Evolutionary conservation across 2,113 vertebrate species (phyloP).

Genomic region (Muntiacus muntjak): DNA sequence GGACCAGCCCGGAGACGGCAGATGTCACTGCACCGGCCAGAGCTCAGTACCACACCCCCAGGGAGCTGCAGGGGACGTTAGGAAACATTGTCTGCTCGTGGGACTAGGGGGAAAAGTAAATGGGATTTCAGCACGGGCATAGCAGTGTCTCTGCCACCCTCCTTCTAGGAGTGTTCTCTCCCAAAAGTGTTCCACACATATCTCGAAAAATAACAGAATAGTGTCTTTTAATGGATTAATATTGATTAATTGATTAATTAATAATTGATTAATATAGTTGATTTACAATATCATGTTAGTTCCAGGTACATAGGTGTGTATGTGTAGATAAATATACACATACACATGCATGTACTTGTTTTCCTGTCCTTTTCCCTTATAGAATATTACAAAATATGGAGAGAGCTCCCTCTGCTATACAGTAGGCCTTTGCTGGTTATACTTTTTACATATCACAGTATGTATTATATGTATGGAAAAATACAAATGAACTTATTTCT

Average conservation of each 20-base stretch:
- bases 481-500: neutral
- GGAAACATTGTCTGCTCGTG: neutral
- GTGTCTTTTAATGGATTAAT: neutral
- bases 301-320: neutral
- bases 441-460: neutral
- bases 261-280: neutral
- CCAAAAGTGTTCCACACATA: neutral
- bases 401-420: neutral
- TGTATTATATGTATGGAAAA: neutral
- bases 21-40: rapidly evolving
- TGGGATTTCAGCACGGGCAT: neutral
- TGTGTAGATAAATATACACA: rapidly evolving
- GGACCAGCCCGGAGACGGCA: neutral
- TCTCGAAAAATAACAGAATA: neutral
- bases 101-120: neutral
- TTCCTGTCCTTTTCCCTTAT: neutral
- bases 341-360: neutral
- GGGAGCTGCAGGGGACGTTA: neutral
- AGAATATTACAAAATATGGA: neutral
- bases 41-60: neutral
- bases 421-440: neutral
- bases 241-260: too few species aligned
- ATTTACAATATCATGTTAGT: neutral
- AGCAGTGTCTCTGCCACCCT: neutral
- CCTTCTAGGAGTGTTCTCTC: neutral